Evolutionary conservation across 1,140 invertebrate species (phyloP).

Genomic region (Sweltsa coloradensis): DNA sequence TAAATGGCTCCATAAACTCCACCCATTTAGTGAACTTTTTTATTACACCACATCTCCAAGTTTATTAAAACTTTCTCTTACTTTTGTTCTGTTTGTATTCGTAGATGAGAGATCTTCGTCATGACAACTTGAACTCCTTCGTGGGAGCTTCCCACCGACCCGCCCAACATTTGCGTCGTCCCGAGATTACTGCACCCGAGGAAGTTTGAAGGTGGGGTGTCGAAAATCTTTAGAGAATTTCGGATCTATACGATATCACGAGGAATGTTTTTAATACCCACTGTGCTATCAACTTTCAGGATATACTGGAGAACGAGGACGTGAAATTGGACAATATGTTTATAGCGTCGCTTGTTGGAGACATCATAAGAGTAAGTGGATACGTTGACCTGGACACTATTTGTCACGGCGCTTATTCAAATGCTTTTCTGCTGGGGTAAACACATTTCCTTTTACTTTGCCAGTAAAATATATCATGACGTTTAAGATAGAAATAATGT

Average conservation of each 20-base stretch:
- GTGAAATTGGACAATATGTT: slow-evolving; percentile 88
- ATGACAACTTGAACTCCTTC: slow-evolving; percentile 86
- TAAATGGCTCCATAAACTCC: too few species aligned
- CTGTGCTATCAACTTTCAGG: slow-evolving; percentile 39
- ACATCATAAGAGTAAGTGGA: slow-evolving; percentile 69
- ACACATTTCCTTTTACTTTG: not conserved
- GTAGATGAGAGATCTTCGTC: slow-evolving; percentile 77
- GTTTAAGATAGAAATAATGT: too few species aligned
- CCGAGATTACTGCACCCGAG: slow-evolving; percentile 84
- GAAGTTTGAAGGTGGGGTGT: slow-evolving; percentile 63
- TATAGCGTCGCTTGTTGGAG: slow-evolving; percentile 73
- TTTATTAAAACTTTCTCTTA: too few species aligned
- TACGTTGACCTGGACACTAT: too few species aligned
- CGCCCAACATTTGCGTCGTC: slow-evolving; percentile 77
- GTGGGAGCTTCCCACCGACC: slow-evolving; percentile 85
- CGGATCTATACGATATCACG: not conserved
- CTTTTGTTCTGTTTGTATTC: slow-evolving; percentile 18
- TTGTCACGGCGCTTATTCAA: slow-evolving; percentile 20
- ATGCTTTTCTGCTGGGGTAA: slow-evolving; percentile 4
- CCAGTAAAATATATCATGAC: too few species aligned
- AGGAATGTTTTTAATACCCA: not conserved
- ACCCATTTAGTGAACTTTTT: too few species aligned
- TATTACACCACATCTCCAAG: too few species aligned
- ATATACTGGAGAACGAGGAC: slow-evolving; percentile 82
- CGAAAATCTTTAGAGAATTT: slow-evolving; percentile 13